These are phyloP conservation scores for Caenorhabditis sp. DNA, from an alignment of 2,888 invertebrate genomes.

Conservation along the genomic window DNA sequence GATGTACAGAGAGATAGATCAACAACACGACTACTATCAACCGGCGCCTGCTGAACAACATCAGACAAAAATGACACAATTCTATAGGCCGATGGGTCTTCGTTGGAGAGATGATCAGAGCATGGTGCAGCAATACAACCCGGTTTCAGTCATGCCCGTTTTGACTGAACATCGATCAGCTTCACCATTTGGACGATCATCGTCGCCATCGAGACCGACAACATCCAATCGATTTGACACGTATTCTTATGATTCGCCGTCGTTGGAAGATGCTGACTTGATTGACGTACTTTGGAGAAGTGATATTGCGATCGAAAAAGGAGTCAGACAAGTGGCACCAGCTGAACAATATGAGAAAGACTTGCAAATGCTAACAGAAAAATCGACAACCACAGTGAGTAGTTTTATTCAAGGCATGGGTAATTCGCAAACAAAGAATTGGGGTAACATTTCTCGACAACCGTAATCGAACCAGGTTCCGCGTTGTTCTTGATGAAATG, in stretches of 20 bases:
- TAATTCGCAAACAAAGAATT: constrained; percentile 66
- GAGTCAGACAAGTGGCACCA: constrained; percentile 34
- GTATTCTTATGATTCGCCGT: constrained; percentile 3
- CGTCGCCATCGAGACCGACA: constrained; percentile 16
- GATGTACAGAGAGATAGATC: not conserved
- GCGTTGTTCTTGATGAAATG: constrained; percentile 64
- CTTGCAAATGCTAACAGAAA: constrained; percentile 62
- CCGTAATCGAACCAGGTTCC: constrained; percentile 69
- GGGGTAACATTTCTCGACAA: constrained; percentile 62
- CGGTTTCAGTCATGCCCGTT: constrained; percentile 31
- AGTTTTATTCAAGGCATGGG: constrained; percentile 39
- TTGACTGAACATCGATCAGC: constrained; percentile 38
- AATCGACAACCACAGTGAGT: constrained; percentile 49
- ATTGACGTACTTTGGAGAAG: constrained; percentile 70
- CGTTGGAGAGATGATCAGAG: constrained; percentile 38
- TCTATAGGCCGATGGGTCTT: constrained; percentile 23
- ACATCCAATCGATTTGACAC: constrained; percentile 14
- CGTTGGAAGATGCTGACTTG: constrained; percentile 65
- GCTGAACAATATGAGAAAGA: constrained; percentile 62
- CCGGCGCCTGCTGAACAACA: not conserved
- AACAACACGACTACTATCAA: not conserved
- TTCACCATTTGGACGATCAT: constrained; percentile 23
- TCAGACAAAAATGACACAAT: not conserved
- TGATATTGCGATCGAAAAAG: constrained; percentile 59
- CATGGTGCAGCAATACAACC: constrained; percentile 10